phyloP scores from a whole-genome alignment of 2,113 vertebrate genomes.

The Hypocryptadius cinnamomeus region DNA sequence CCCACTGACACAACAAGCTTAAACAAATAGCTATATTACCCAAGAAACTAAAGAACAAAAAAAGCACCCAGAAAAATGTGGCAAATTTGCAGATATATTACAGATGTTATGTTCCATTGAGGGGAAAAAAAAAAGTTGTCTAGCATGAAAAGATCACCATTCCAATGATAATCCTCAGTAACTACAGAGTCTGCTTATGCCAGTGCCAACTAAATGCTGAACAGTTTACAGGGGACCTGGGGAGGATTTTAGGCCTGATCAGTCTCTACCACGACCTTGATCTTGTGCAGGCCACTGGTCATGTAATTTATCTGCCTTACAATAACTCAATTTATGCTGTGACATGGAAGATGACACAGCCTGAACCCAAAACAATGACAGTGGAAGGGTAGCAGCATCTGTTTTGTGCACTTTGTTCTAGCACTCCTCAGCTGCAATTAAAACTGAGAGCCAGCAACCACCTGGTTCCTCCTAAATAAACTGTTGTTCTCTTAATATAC shows the following conservation, averaged over 20 bases:
- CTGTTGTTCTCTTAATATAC: background rate
- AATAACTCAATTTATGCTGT: background rate
- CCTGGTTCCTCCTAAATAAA: background rate
- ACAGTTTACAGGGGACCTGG: background rate
- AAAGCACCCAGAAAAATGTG: background rate
- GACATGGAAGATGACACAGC: background rate
- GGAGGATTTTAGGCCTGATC: background rate
- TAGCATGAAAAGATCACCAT: background rate
- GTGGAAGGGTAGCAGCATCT: background rate
- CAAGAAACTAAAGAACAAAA: background rate
- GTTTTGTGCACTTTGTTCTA: background rate
- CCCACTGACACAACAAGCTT: background rate
- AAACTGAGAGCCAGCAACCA: background rate
- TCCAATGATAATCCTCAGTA: background rate
- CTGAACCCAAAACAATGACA: background rate
- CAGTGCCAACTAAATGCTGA: background rate
- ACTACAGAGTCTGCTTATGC: background rate
- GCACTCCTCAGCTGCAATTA: background rate
- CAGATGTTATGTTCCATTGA: background rate
- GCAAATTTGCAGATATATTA: background rate
- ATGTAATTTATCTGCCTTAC: background rate
- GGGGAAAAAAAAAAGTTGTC: background rate
- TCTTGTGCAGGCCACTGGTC: background rate
- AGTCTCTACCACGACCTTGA: background rate
- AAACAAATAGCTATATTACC: background rate